phyloP scores from a whole-genome alignment of 2,888 invertebrate genomes.

The Volucella zonaria region DNA sequence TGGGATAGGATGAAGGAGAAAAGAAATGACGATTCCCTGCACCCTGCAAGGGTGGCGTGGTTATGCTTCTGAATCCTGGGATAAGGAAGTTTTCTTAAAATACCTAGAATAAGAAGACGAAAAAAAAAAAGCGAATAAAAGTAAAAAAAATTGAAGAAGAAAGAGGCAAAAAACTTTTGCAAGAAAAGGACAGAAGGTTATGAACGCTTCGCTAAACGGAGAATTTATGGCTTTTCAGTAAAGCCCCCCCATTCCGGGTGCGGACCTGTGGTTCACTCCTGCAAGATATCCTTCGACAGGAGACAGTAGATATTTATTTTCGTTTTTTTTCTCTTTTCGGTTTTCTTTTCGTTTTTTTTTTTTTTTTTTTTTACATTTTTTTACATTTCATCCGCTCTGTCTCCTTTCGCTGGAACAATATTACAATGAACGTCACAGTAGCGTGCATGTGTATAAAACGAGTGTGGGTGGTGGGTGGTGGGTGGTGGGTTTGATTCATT shows the following conservation, averaged over 20 bases:
- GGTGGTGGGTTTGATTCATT: too few relatives aligned
- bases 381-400: not conserved
- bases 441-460: constrained; percentile 33
- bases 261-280: constrained; percentile 63
- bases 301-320: constrained; percentile 72
- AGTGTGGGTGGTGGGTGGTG: constrained; percentile 42
- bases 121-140: too few relatives aligned
- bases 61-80: constrained; percentile 53
- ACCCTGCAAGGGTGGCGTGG: constrained; percentile 18
- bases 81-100: constrained; percentile 69
- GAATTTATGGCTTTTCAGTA: constrained; percentile 74
- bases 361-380: not conserved
- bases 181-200: constrained; percentile 73
- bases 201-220: constrained; percentile 74
- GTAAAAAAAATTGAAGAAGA: too few relatives aligned
- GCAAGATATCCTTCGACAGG: constrained; percentile 71
- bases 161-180: constrained; percentile 37
- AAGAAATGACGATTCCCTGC: constrained; percentile 41
- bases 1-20: constrained; percentile 27
- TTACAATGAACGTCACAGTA: constrained; percentile 45
- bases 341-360: not conserved
- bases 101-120: too few relatives aligned
- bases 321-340: constrained; percentile 21
- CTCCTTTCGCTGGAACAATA: constrained; percentile 9
- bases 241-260: constrained; percentile 58